Conservation (phyloP, 2,888 invertebrate species). For the Drosophila sordidapex region DNA sequence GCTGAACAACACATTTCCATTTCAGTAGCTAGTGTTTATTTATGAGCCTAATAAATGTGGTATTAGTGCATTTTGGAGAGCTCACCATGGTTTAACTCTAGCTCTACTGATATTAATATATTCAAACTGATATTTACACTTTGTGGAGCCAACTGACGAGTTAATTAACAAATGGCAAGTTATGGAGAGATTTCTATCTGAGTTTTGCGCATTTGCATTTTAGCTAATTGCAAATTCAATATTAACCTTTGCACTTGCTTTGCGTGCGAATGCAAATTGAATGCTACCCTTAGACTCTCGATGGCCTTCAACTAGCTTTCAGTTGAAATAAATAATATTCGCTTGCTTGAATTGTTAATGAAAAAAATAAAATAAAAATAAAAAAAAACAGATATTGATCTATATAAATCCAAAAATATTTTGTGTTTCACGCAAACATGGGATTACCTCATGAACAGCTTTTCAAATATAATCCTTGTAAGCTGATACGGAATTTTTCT, state of each 20-base stretch:
- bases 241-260: constrained; percentile 42
- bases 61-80: background rate
- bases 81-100: background rate
- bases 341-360: background rate
- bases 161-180: constrained; percentile 24
- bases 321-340: background rate
- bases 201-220: constrained; percentile 45
- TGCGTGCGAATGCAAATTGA: constrained; percentile 23
- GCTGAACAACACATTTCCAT: background rate
- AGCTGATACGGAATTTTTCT: constrained; percentile 1
- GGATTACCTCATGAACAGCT: constrained; percentile 25
- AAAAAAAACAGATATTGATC: background rate
- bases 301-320: constrained; percentile 26
- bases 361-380: background rate
- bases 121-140: background rate
- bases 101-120: background rate
- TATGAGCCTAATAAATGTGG: background rate
- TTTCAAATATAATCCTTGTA: constrained; percentile 12
- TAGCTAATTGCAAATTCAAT: constrained; percentile 46
- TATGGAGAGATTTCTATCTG: constrained; percentile 22
- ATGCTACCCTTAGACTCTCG: constrained; percentile 3
- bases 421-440: background rate
- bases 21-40: background rate
- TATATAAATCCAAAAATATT: background rate
- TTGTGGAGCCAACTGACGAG: background rate